phyloP scores from a whole-genome alignment of 2,888 invertebrate species.

The Drosophila putrida region DNA sequence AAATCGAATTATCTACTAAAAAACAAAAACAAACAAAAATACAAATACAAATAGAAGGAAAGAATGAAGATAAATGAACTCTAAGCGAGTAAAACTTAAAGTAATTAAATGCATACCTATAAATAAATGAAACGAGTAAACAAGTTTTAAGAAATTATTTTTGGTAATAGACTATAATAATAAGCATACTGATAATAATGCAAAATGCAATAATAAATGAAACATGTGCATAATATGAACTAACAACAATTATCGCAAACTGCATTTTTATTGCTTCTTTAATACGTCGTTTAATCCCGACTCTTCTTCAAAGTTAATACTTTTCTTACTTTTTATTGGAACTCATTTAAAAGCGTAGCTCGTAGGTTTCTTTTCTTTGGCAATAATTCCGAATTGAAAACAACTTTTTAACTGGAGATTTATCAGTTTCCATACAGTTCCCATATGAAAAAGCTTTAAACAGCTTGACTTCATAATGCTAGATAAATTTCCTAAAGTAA shows the following conservation, averaged over 20 bases:
- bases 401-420: too few species aligned
- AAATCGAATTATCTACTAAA: conserved; percentile 68
- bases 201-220: conserved; percentile 76
- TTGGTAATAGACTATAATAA: conserved; percentile 82
- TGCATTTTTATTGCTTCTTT: not conserved
- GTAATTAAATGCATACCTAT: conserved; percentile 70
- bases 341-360: too few species aligned
- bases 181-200: conserved; percentile 69
- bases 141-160: conserved; percentile 83
- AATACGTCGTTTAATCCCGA: not conserved
- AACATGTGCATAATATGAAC: conserved; percentile 78
- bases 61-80: conserved; percentile 27
- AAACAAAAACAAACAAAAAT: conserved; percentile 8
- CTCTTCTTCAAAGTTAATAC: too few species aligned
- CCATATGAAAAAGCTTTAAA: too few species aligned
- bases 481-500: too few species aligned
- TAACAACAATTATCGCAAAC: conserved; percentile 54
- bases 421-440: too few species aligned
- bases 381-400: too few species aligned
- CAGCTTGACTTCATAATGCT: too few species aligned
- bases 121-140: conserved; percentile 70
- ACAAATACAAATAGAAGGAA: conserved; percentile 15
- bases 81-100: conserved; percentile 66
- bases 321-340: too few species aligned
- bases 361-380: too few species aligned